Percentiles rank a stretch among this genome's conserved stretches.
Evolutionary conservation across 2,113 vertebrate species (phyloP).

Genomic region (Hemichromis elongatus): DNA sequence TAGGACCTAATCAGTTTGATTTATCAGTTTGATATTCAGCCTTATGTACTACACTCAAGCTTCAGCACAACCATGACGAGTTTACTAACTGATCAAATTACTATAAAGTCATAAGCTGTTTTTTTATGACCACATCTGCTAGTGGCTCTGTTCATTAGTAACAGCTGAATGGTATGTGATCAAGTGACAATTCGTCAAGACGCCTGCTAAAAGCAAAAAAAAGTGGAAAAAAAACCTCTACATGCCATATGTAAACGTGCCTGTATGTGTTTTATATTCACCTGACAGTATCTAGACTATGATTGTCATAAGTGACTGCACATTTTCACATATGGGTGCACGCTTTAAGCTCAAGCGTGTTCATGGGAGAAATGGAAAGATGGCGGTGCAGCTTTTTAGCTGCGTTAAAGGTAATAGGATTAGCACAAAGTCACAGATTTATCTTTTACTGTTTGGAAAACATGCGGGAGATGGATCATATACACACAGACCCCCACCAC

Average conservation of each 20-base stretch:
- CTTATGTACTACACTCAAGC: not conserved
- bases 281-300: not conserved
- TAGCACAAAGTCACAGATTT: not conserved
- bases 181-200: not conserved
- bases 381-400: not conserved
- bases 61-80: not conserved
- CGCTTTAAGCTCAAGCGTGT: not conserved
- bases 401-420: not conserved
- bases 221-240: not conserved
- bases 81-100: conserved; percentile 4
- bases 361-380: not conserved
- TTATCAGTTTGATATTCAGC: not conserved
- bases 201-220: not conserved
- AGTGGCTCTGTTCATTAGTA: not conserved
- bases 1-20: not conserved
- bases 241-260: not conserved
- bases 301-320: not conserved
- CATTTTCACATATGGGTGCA: not conserved
- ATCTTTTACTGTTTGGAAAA: not conserved
- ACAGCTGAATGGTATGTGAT: not conserved
- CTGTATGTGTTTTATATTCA: not conserved
- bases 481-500: too few species aligned
- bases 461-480: not conserved
- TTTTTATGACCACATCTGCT: conserved; percentile 11
- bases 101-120: not conserved